phyloP scores from a whole-genome alignment of 2,888 invertebrate genomes.

The Tortricodes alternella region DNA sequence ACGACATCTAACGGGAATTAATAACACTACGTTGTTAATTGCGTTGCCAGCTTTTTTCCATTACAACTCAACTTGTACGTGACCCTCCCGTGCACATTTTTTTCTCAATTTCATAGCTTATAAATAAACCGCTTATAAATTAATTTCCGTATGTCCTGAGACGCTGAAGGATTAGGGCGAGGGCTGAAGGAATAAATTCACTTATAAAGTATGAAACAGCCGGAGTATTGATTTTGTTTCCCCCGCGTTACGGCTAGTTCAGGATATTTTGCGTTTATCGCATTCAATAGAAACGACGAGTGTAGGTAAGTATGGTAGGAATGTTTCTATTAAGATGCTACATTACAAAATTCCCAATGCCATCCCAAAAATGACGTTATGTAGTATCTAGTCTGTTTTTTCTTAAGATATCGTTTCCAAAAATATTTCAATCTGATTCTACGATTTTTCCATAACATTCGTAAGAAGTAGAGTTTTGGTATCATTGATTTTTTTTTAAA shows the following conservation, averaged over 20 bases:
- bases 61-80: neutral
- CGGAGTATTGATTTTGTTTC: constrained; percentile 49
- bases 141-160: constrained; percentile 9
- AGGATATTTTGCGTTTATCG: neutral
- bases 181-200: constrained; percentile 42
- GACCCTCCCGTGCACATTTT: neutral
- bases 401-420: too few species aligned
- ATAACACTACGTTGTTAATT: neutral
- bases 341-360: too few species aligned
- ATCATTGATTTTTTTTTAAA: too few species aligned
- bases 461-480: too few species aligned
- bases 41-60: too few species aligned
- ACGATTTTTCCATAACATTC: too few species aligned
- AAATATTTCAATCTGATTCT: too few species aligned
- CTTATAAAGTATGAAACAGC: constrained; percentile 57
- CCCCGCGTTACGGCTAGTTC: neutral
- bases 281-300: too few species aligned
- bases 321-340: too few species aligned
- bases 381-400: too few species aligned
- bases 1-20: neutral
- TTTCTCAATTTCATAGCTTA: constrained; percentile 21
- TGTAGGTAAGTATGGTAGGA: too few species aligned
- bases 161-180: constrained; percentile 7
- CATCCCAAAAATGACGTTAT: too few species aligned
- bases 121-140: constrained; percentile 25